Evolutionary conservation across 2,113 vertebrate genomes (phyloP), one percentile per base, ranked within the genome.

Genomic region (Agelaius phoeniceus): DNA sequence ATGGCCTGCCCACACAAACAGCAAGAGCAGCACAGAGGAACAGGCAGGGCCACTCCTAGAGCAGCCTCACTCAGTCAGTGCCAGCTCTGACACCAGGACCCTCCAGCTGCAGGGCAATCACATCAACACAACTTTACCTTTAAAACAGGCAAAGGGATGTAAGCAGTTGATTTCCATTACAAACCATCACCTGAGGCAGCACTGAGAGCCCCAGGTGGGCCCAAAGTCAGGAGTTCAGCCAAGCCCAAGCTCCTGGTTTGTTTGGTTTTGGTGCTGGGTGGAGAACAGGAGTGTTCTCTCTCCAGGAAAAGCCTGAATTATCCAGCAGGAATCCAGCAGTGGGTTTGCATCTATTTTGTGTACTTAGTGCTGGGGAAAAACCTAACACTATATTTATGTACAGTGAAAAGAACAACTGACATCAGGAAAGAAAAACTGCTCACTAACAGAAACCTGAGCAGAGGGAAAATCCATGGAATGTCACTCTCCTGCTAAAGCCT

Each of bases 241-340:
- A 31, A 1, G 0, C 39, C 51, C 65, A 59, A 1, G 8, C 49
- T 59, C 39, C 49, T 10, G 30, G 35, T 55, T 82, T 54, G 51
- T 17, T 91, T 30, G 30, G 5, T 21, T 69, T 84, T 41, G 33
- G n/a, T 22, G 52, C 21, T 22, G 68, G 81, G 44, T 46, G 57
- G 92, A 54, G 58, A 61, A 44, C 0, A 49, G 41, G 35, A 84
- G 48, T 10, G 27, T 7, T 58, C 46, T 46, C 76, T 78, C 83
- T 90, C 75, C 90, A 95, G 79, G 90, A 93, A 92, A 58, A 55
- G 37, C 20, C 78, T 76, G 37, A 85, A 93, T 83, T 80, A 88
- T 7, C 88, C 23, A 83, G 71, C 41, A 74, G 37, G 59, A 71
- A 54, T 54, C 14, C 7, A 71, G 76, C 65, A 57, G 43, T 9